These are phyloP conservation scores for Nematopogon swammerdamellus DNA, from an alignment of 2,888 invertebrate genomes.

Conservation along the genomic window DNA sequence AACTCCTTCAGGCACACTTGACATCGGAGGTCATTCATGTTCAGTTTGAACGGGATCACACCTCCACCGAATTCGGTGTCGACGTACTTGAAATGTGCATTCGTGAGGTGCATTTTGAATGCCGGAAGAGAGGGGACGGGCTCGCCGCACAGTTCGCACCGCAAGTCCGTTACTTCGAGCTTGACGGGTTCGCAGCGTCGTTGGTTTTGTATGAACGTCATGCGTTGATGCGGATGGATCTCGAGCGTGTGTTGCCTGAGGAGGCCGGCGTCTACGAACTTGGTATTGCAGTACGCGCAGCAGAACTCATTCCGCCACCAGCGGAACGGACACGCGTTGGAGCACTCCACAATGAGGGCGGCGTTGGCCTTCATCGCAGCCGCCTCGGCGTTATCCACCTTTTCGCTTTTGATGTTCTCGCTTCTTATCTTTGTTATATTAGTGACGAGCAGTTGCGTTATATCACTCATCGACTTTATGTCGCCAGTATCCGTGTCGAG, in stretches of 20 bases:
- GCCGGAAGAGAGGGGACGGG: background rate
- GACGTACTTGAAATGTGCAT: constrained; percentile 29
- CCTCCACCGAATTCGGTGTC: constrained; percentile 28
- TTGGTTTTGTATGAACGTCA: background rate
- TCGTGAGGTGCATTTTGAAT: constrained; percentile 29
- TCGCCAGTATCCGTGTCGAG: constrained; percentile 9
- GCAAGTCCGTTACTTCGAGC: constrained; percentile 31
- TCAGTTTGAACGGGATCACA: constrained; percentile 28
- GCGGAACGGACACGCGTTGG: background rate
- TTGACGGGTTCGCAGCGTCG: background rate
- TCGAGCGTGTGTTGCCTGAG: background rate
- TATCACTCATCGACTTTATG: constrained; percentile 1
- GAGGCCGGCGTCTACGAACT: background rate
- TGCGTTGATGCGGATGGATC: background rate
- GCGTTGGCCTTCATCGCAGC: constrained; percentile 14
- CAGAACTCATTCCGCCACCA: background rate
- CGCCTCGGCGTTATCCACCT: constrained; percentile 29
- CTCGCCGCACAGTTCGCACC: constrained; percentile 27
- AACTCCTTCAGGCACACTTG: constrained; percentile 28
- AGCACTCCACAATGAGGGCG: background rate
- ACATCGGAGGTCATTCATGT: constrained; percentile 22
- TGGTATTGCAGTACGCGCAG: constrained; percentile 3
- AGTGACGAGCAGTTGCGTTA: background rate
- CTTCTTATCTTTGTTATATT: background rate
- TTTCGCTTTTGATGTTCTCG: constrained; percentile 16